These are phyloP conservation scores for Suillia variegata DNA, from an alignment of 2,888 invertebrate genomes.

Conservation along the genomic window DNA sequence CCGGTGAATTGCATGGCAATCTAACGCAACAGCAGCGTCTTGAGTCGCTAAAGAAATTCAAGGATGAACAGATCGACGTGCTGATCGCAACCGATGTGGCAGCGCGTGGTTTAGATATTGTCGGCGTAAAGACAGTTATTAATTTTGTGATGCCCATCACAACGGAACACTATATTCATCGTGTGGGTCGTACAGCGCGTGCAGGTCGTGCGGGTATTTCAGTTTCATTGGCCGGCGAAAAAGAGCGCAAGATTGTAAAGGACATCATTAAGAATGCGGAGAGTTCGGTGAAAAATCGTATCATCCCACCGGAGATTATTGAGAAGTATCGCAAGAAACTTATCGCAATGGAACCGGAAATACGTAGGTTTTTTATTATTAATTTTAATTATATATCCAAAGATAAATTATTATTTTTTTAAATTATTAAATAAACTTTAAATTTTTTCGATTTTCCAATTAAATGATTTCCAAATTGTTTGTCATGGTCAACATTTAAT, in stretches of 20 bases:
- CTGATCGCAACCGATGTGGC: constrained; percentile 95
- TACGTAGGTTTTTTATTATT: constrained; percentile 66
- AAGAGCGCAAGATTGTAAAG: constrained; percentile 88
- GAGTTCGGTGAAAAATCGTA: constrained; percentile 83
- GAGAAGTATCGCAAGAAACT: constrained; percentile 82
- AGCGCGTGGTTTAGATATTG: constrained; percentile 90
- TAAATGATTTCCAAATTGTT: background rate
- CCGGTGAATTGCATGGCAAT: constrained; percentile 91
- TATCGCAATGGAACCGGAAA: constrained; percentile 75
- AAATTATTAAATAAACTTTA: background rate
- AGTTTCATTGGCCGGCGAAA: constrained; percentile 93
- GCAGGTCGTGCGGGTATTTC: constrained; percentile 94
- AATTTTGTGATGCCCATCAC: constrained; percentile 96
- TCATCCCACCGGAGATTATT: constrained; percentile 87
- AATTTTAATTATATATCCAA: too few species aligned
- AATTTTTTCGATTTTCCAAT: background rate
- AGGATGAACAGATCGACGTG: constrained; percentile 82
- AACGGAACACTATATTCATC: constrained; percentile 94
- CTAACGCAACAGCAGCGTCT: constrained; percentile 93
- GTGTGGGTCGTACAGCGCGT: constrained; percentile 92
- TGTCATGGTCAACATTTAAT: too few species aligned
- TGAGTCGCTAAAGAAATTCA: constrained; percentile 86
- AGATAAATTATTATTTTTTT: background rate
- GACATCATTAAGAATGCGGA: constrained; percentile 86
- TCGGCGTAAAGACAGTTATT: constrained; percentile 95